A percentile compares a stretch with the other conserved stretches of the same genome.
Evolutionary conservation across 2,888 invertebrate genomes (phyloP).

Genomic region (Vandiemenella viatica): DNA sequence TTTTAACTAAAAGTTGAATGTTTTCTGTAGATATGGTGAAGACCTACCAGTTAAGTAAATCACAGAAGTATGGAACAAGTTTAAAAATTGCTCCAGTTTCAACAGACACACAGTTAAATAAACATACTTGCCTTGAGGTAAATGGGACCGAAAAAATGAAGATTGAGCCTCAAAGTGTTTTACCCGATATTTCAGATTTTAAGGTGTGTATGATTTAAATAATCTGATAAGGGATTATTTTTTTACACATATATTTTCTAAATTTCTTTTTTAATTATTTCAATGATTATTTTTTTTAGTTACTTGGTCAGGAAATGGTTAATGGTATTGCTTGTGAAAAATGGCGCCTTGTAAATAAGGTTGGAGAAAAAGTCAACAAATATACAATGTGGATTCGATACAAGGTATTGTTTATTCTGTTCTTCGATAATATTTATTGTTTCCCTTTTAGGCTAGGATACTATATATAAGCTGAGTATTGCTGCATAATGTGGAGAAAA

Average conservation of each 20-base stretch:
- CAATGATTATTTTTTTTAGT: slow-evolving; percentile 4
- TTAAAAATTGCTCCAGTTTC: slow-evolving; percentile 78
- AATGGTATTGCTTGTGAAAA: slow-evolving; percentile 57
- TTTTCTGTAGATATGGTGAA: slow-evolving; percentile 79
- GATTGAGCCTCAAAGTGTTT: slow-evolving; percentile 55
- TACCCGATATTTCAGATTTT: slow-evolving; percentile 70
- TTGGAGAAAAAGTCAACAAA: slow-evolving; percentile 70
- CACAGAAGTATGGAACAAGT: slow-evolving; percentile 50
- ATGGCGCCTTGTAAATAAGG: slow-evolving; percentile 53
- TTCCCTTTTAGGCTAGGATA: not conserved
- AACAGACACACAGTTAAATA: slow-evolving; percentile 54
- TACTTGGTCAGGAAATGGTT: slow-evolving; percentile 48
- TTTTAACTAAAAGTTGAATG: no score
- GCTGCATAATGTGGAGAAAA: no score
- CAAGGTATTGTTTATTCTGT: slow-evolving; percentile 31
- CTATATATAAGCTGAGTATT: no score
- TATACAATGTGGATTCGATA: slow-evolving; percentile 79
- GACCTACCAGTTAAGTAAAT: slow-evolving; percentile 61
- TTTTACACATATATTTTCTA: slow-evolving; percentile 4
- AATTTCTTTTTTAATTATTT: no score
- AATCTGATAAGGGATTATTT: slow-evolving; percentile 3
- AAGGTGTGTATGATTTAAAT: slow-evolving; percentile 28
- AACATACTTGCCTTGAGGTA: slow-evolving; percentile 65
- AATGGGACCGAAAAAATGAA: slow-evolving; percentile 51
- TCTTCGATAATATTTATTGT: not conserved